Base-by-base conservation (phyloP, 64 coral and sea anemone genomes). In the Anthopleura sola region DNA sequence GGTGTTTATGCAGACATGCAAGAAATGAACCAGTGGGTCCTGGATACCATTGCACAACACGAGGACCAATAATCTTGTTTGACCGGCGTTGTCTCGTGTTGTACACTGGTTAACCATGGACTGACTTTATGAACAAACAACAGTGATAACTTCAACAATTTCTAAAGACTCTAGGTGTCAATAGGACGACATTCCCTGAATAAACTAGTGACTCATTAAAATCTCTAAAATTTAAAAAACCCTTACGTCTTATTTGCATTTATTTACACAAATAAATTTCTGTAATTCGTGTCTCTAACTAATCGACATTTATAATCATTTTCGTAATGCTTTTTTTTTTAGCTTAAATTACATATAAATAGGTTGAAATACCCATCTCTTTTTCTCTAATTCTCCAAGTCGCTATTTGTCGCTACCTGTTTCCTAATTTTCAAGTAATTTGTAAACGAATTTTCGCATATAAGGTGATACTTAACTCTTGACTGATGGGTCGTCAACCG, bases 1-100 rank as follows among this genome's bases (percentile, higher is more conserved):
- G 89, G 89, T 23, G 83, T 91, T 40, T 91, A 91, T 39, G 89
- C 89, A 68, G 89, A 91, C 48, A 91, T 91, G 89, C 60, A 80
- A 20, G 75, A 51, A 1, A 85, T 91, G 84, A 86, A 39, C 51
- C 17, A 78, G 51, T 91, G 89, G 89, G 89, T 91, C 19, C 55
- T 31, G 78, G 60, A 80, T 8, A 49, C 75, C 64, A 91, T 86
- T 3, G 49, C 48, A 12, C 19, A 55, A n/a, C 49, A 57, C 15
- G 32, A 56, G 8, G 82, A 58, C 6, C 46, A 56, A 53, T 54
- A 57, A 83, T 81, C 26, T 81, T 16, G 66, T 7, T 29, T 44
- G 40, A 44, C n/a, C n/a, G n/a, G n/a, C 40, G 40, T 44, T 44
- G 40, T 44, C 40, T 44, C 40, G 2, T 44, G 4, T 44, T 44